Evolutionary conservation across 2,888 invertebrate genomes (phyloP), one percentile per base, ranked within the genome.

Genomic region (Mylabris sibirica): DNA sequence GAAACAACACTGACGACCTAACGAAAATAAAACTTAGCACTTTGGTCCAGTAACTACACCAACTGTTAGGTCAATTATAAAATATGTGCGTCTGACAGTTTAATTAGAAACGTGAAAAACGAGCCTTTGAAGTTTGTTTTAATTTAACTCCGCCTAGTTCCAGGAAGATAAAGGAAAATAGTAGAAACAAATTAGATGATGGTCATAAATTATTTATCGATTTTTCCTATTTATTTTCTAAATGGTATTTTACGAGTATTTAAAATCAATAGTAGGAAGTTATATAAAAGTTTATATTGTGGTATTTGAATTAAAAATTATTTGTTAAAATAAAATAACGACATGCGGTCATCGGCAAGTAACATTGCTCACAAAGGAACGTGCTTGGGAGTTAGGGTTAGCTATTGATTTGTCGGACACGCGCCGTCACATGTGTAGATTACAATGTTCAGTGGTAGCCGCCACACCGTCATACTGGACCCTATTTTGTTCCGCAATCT

Each of bases 101-200:
- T 82, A 83, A 83, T 83, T 83, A 83, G 81, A 79, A 75, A 74
- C 79, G 82, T 83, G 82, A 83, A 83, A 83, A 83, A 83, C 81
- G 82, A 79, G 78, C 79, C 79, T 80, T 82, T 82, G 79, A 81
- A 81, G 82, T 78, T 79, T 80, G 81, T 82, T 83, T 82, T 83
- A 83, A 83, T 83, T 82, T 78, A 77, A 79, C 80, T 79, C 78
- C 74, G 76, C 72, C 73, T 73, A 69, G 75, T 76, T 66, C 74
- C 71, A 74, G 73, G 70, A 72, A 70, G 72, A 72, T 72, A 65
- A 44, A 60, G 62, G 59, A 53, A 69, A 68, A 71, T 66, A 67
- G 62, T 63, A 65, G 49, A 66, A 66, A 64, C 72, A 68, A 49
- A 44, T 17, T 44, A 6, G 41, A 44, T 44, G 17, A 44, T 17